Percentiles rank a stretch among this genome's conserved stretches.
Evolutionary conservation across 2,113 vertebrate species (phyloP).

Genomic region (Camelus dromedarius): DNA sequence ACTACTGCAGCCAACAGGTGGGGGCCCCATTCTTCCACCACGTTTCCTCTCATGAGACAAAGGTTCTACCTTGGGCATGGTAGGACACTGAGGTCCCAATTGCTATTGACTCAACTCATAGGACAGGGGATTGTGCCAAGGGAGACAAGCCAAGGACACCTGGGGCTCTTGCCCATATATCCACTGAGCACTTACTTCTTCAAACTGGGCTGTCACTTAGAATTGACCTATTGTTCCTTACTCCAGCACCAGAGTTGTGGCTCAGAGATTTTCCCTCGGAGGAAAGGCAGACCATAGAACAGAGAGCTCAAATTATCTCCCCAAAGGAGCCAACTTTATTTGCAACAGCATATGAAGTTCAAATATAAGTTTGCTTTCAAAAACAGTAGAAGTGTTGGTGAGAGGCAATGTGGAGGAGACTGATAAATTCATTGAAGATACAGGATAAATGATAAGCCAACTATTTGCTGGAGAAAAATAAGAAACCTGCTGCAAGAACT

Average conservation of each 20-base stretch:
- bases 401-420: not conserved
- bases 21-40: not conserved
- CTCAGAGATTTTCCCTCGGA: not conserved
- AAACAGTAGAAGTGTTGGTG: not conserved
- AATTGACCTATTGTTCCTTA: not conserved
- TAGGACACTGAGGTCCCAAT: not conserved
- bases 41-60: not conserved
- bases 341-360: not conserved
- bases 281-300: not conserved
- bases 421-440: not conserved
- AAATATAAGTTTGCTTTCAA: not conserved
- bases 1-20: not conserved
- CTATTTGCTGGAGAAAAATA: slow-evolving; percentile 6
- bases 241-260: not conserved
- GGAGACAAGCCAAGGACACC: not conserved
- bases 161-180: not conserved
- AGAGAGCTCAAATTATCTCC: not conserved
- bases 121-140: not conserved
- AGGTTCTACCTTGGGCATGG: not conserved
- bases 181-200: not conserved
- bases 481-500: not conserved
- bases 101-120: not conserved
- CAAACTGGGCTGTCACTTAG: not conserved
- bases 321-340: not conserved
- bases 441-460: not conserved